Evolutionary conservation across 2,888 invertebrate genomes (phyloP).

Genomic region (Gordius sp.): DNA sequence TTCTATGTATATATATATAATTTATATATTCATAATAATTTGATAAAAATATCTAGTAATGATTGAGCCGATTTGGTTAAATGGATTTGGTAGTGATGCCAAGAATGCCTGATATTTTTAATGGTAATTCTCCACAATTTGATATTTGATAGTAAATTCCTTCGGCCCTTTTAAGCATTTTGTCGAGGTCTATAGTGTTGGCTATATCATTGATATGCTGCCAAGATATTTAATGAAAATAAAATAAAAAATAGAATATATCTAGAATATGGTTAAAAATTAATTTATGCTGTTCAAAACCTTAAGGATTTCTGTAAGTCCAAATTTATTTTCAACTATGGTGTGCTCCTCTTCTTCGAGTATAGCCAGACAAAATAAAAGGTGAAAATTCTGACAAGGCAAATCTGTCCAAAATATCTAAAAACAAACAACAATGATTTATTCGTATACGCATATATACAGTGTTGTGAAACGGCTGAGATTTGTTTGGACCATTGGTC

Average conservation of each 20-base stretch:
- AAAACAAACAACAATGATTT: no score
- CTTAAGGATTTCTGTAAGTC: constrained; percentile 79
- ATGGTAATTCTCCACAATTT: constrained; percentile 18
- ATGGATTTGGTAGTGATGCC: no score
- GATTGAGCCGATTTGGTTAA: no score
- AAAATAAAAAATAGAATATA: constrained; percentile 16
- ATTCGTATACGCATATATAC: no score
- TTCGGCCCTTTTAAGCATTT: constrained; percentile 57
- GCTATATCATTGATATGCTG: constrained; percentile 85
- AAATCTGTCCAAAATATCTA: constrained; percentile 58
- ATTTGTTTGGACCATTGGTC: no score
- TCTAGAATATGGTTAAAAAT: not conserved
- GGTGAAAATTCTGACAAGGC: constrained; percentile 76
- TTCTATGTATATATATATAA: no score
- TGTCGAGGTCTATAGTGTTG: constrained; percentile 52
- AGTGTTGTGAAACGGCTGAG: no score
- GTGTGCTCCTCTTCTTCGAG: constrained; percentile 58
- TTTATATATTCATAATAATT: no score
- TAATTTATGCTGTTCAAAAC: constrained; percentile 30
- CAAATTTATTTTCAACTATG: constrained; percentile 67
- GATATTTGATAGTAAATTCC: constrained; percentile 61
- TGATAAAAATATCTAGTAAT: no score
- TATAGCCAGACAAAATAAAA: constrained; percentile 70
- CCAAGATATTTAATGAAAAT: constrained; percentile 24
- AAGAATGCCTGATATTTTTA: not conserved